A percentile compares a stretch with the other conserved stretches of the same genome.
Evolutionary conservation across 2,113 vertebrate genomes (phyloP).

Genomic region (Oenanthe oenanthe): DNA sequence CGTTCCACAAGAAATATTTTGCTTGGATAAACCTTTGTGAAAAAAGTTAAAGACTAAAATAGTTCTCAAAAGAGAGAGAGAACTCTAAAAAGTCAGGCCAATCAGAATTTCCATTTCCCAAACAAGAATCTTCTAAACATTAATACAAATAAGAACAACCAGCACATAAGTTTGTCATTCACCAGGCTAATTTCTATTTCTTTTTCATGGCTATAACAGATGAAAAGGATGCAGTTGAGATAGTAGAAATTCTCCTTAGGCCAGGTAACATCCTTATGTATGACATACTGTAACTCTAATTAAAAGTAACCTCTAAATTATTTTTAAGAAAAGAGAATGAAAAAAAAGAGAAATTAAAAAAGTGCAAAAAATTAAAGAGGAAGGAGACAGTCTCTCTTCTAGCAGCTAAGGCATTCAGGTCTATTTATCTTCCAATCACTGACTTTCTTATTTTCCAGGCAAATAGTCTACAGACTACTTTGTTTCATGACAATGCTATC

Average conservation of each 20-base stretch:
- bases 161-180: fast-evolving
- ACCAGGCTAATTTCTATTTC: background rate
- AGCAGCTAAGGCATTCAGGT: background rate
- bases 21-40: background rate
- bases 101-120: background rate
- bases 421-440: background rate
- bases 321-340: background rate
- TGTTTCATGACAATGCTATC: background rate
- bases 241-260: background rate
- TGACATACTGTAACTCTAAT: background rate
- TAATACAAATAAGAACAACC: background rate
- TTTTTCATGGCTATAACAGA: background rate
- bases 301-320: background rate
- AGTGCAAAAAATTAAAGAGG: background rate
- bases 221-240: background rate
- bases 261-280: background rate
- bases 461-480: background rate
- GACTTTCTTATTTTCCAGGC: background rate
- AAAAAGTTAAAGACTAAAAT: background rate
- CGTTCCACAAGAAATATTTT: background rate
- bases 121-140: background rate
- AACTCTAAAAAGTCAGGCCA: background rate
- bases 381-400: background rate
- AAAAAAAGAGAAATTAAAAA: background rate
- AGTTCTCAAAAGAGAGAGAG: background rate